A percentile compares a stretch with the other conserved stretches of the same genome.
Evolutionary conservation across 2,888 invertebrate species (phyloP).

Genomic region (Euproctis similis): DNA sequence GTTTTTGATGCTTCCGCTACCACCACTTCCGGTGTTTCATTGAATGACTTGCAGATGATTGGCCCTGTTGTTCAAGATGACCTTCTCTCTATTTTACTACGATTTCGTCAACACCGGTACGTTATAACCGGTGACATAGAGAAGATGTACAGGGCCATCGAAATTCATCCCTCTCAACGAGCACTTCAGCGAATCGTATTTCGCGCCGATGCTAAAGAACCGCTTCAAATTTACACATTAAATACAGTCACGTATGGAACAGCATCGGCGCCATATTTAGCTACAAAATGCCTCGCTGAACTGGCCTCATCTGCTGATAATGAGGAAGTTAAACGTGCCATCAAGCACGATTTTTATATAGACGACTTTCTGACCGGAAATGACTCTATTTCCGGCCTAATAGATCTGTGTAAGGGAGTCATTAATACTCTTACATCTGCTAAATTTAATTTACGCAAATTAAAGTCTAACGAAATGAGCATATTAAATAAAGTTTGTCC

Average conservation of each 20-base stretch:
- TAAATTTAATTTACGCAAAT: slow-evolving; percentile 6
- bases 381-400: background rate
- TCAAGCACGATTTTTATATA: slow-evolving; percentile 2
- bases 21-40: slow-evolving; percentile 1
- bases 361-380: background rate
- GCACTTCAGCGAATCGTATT: slow-evolving; percentile 1
- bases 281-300: slow-evolving; percentile 1
- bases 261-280: slow-evolving; percentile 1
- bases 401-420: background rate
- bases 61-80: slow-evolving; percentile 7
- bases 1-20: too few species aligned
- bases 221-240: background rate
- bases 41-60: slow-evolving; percentile 3
- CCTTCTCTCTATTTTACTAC: slow-evolving; percentile 4
- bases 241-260: slow-evolving; percentile 2
- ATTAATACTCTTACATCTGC: slow-evolving; percentile 1
- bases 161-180: background rate
- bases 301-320: slow-evolving; percentile 2
- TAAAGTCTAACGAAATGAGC: slow-evolving; percentile 2
- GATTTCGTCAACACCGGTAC: slow-evolving; percentile 6
- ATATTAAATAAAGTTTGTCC: background rate
- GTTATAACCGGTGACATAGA: slow-evolving; percentile 5
- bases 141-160: slow-evolving; percentile 2
- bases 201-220: background rate
- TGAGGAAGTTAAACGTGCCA: background rate